Base-by-base conservation (phyloP, 2,797 vertebrate species). In the Brotula barbata region DNA sequence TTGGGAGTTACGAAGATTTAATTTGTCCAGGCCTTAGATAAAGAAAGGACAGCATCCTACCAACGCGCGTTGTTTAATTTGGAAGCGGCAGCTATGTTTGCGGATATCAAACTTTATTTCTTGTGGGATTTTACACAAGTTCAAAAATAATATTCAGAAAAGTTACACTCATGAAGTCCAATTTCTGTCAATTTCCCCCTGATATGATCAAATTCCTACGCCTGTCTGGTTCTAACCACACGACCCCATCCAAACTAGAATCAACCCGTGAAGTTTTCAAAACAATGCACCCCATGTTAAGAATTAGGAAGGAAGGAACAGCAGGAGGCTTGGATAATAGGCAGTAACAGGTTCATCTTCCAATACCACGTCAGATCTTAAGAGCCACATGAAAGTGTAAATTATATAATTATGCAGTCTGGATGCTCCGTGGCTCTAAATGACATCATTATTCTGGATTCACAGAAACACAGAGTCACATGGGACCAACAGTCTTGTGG, bases 381-480 rank as follows among this genome's bases (percentile, higher is more conserved):
- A 73, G 56, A 78, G 56, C 84, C 87, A 87, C 84, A 84, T 87
- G 47, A 84, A 83, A 82, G 80, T 44, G 25, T 44, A 65, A 62
- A 66, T 73, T 48, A 80, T 74, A 59, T 86, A 70, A 81, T 86
- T 84, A 84, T 47, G 52, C 55, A 39, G 21, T 55, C 57, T 77
- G 48, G 68, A 71, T 74, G 69, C 59, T 77, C 34, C 22, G 33
- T 2, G 51, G 54, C 64, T 56, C 14, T 81, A 82, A 83, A 77
- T 70, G 61, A 83, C 65, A 75, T 68, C 39, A 65, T 62, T 65
- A 75, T 78, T 82, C 60, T 59, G 54, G 44, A 82, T 77, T 85
- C 73, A 84, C 80, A 72, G 68, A 65, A 66, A 66, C 52, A 45
- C 6, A 7, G 53, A 75, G 68, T 73, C 49, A 31, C 45, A 58